A percentile compares a stretch with the other conserved stretches of the same genome.
Conservation (phyloP, 1,140 invertebrate genomes). For the Scaptomyza montana region DNA sequence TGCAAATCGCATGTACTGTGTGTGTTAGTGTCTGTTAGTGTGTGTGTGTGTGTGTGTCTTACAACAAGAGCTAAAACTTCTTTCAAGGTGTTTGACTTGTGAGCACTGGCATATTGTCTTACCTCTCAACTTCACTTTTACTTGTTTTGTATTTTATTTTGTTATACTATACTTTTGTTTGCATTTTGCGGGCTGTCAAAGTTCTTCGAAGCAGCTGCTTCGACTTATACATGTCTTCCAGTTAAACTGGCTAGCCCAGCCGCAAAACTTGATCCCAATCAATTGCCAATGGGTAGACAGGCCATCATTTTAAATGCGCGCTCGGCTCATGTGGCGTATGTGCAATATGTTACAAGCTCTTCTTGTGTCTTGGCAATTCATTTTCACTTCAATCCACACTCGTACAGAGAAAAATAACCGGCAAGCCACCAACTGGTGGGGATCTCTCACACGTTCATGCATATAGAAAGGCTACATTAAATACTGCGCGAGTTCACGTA, state of each 20-base stretch:
- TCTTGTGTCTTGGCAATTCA: conserved; percentile 59
- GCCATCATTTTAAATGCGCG: conserved; percentile 57
- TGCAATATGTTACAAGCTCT: conserved; percentile 55
- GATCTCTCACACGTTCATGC: conserved; percentile 43
- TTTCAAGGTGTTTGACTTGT: conserved; percentile 65
- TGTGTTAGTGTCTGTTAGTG: conserved; percentile 27
- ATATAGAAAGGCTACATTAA: conserved; percentile 68
- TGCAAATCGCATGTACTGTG: conserved; percentile 75
- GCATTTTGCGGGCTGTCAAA: neutral
- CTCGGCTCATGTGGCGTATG: conserved; percentile 57
- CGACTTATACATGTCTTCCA: conserved; percentile 14
- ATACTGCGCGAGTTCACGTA: conserved; percentile 33
- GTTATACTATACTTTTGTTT: too few relatives aligned
- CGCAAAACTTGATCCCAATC: conserved; percentile 22
- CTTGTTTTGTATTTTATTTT: conserved; percentile 55
- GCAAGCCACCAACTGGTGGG: conserved; percentile 8
- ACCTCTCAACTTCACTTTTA: conserved; percentile 35
- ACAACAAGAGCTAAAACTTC: conserved; percentile 53
- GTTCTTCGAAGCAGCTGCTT: neutral
- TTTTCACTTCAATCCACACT: conserved; percentile 61
- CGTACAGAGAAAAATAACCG: conserved; percentile 54
- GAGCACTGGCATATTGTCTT: conserved; percentile 71
- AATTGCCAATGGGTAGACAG: conserved; percentile 6
- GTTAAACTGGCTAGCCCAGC: conserved; percentile 4
- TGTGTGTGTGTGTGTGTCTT: conserved; percentile 21